Base-by-base conservation (phyloP, 2,113 vertebrate genomes). In the Mugil cephalus region DNA sequence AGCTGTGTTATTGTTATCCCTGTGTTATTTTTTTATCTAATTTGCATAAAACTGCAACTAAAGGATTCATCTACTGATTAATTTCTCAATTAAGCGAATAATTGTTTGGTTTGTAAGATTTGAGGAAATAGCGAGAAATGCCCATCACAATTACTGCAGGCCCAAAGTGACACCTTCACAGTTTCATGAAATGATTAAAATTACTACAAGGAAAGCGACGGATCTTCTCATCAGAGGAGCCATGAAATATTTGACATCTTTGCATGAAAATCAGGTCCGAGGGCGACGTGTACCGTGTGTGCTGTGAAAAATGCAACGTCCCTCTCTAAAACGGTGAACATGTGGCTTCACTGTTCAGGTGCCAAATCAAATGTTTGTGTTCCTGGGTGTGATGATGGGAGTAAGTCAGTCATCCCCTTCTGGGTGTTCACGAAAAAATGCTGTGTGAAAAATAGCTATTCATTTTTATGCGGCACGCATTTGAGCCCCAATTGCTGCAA, bases 31-130 rank as follows among this genome's bases (percentile, higher is more conserved):
- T 47, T 38, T 39, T 48, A 50, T n/a, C 35, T 12, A 43, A 52
- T 47, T 56, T 38, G 35, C 43, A 34, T 53, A 47, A 21, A 69
- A 30, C 42, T 47, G 52, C 65, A 21, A 14, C 42, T 47, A 47
- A 69, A 56, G 52, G 52, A 24, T 35, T 69, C 9, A 47, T 69
- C 55, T 56, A 45, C 24, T 47, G 35, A 39, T 59, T 50, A 50
- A 39, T 48, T 53, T 48, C 54, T 59, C 45, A 69, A 59, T 58
- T 69, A 59, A 30, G 34, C 48, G 42, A 56, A 56, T 24, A 59
- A 69, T 50, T 58, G 45, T 69, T 58, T 69, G 38, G 67, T 48
- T 48, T 58, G 38, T 18, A 13, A 30, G 40, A 59, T 42, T 40
- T 59, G 10, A 19, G 17, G 47, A 46, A 40, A 48, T 1, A 1